phyloP scores from a whole-genome alignment of 2,888 invertebrate species.

The Elmis aenea region DNA sequence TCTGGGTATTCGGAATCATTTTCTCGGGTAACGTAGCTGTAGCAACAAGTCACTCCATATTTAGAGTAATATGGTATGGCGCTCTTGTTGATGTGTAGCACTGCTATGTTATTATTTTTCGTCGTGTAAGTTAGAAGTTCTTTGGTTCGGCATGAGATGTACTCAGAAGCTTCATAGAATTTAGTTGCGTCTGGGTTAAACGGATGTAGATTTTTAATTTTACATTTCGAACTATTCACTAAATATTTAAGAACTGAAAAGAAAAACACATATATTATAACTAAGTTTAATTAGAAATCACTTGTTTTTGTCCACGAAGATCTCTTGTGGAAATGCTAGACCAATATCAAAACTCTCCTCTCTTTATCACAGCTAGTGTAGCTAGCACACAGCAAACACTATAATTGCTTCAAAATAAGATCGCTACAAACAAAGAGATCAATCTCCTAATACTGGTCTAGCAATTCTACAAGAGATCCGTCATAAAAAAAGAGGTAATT shows the following conservation, averaged over 20 bases:
- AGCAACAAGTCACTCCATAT: conserved; percentile 31
- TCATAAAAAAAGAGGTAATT: no score
- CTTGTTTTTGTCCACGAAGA: no score
- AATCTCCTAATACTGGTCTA: no score
- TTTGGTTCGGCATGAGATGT: conserved; percentile 23
- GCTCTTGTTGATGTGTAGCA: conserved; percentile 26
- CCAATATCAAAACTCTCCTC: no score
- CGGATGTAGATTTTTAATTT: conserved; percentile 27
- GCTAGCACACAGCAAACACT: no score
- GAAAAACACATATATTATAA: no score
- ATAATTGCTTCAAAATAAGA: no score
- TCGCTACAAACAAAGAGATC: no score
- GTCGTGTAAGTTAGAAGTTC: conserved; percentile 25
- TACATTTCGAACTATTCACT: conserved; percentile 28
- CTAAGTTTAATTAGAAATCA: no score
- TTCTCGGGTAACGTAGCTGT: conserved; percentile 32
- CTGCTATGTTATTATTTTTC: conserved; percentile 22
- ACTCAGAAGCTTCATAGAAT: conserved; percentile 25
- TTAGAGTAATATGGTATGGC: conserved; percentile 18
- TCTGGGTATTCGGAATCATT: conserved; percentile 14
- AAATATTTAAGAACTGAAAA: conserved; percentile 25
- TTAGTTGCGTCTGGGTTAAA: conserved; percentile 30
- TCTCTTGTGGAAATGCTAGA: no score
- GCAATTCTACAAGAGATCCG: no score
- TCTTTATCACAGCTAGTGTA: no score